phyloP scores from a whole-genome alignment of 2,888 invertebrate species.

The Parnassius smintheus region DNA sequence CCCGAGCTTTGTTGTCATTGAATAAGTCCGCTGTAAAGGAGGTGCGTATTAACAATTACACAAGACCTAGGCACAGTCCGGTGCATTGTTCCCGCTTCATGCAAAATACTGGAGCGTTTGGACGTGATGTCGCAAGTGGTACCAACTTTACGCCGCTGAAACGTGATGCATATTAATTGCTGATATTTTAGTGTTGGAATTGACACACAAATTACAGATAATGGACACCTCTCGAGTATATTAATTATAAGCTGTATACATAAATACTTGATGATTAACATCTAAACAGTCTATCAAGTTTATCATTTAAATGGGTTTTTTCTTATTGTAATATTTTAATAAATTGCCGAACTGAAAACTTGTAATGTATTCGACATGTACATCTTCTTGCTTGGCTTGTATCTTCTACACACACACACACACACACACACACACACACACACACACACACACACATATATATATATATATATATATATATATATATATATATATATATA shows the following conservation, averaged over 20 bases:
- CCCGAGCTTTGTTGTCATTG: conserved; percentile 57
- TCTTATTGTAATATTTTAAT: too few species aligned
- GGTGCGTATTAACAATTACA: conserved; percentile 58
- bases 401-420: too few species aligned
- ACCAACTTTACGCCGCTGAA: conserved; percentile 25
- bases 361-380: too few species aligned
- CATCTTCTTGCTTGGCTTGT: too few species aligned
- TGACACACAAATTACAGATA: not conserved
- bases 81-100: conserved; percentile 45
- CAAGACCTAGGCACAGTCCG: conserved; percentile 50
- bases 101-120: conserved; percentile 33
- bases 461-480: too few species aligned
- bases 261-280: not conserved
- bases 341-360: too few species aligned
- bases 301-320: too few species aligned
- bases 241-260: not conserved
- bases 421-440: too few species aligned
- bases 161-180: conserved; percentile 27
- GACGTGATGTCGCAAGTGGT: conserved; percentile 49
- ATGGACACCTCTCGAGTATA: not conserved
- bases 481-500: too few species aligned
- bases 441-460: too few species aligned
- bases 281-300: not conserved
- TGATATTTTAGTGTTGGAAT: conserved; percentile 12
- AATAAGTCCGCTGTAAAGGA: conserved; percentile 53